Evolutionary conservation across 2,113 vertebrate genomes (phyloP).

Genomic region (Ascaphus truei): DNA sequence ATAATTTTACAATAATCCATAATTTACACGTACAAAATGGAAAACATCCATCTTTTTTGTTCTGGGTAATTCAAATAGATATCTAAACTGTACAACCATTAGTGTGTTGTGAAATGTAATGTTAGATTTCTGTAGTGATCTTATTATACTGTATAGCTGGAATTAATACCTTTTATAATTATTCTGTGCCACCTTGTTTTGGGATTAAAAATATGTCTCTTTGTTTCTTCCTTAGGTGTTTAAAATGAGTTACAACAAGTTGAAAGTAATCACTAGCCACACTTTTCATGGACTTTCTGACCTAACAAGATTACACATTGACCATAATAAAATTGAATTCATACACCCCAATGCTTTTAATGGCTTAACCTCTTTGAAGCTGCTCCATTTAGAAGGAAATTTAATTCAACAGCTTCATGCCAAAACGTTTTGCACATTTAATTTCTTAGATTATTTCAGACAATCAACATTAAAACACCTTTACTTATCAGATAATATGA

Average conservation of each 20-base stretch:
- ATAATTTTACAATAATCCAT: background rate
- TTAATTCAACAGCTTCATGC: conserved; percentile 77
- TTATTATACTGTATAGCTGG: background rate
- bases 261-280: conserved; percentile 61
- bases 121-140: background rate
- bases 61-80: background rate
- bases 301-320: conserved; percentile 76
- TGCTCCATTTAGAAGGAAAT: conserved; percentile 89
- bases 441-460: conserved; percentile 66
- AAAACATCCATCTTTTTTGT: background rate
- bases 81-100: background rate
- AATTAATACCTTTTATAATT: background rate
- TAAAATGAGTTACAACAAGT: conserved; percentile 90
- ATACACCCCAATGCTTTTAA: conserved; percentile 82
- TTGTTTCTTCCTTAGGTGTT: conserved; percentile 64
- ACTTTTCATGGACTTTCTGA: conserved; percentile 73
- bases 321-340: conserved; percentile 85
- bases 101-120: background rate
- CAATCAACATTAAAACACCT: conserved; percentile 82
- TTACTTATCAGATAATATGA: conserved; percentile 78
- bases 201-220: accelerated
- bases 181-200: background rate
- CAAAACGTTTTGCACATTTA: conserved; percentile 75
- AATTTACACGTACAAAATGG: background rate
- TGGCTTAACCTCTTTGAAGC: conserved; percentile 73